phyloP scores from a whole-genome alignment of 2,888 invertebrate species.

The Patella caerulea region DNA sequence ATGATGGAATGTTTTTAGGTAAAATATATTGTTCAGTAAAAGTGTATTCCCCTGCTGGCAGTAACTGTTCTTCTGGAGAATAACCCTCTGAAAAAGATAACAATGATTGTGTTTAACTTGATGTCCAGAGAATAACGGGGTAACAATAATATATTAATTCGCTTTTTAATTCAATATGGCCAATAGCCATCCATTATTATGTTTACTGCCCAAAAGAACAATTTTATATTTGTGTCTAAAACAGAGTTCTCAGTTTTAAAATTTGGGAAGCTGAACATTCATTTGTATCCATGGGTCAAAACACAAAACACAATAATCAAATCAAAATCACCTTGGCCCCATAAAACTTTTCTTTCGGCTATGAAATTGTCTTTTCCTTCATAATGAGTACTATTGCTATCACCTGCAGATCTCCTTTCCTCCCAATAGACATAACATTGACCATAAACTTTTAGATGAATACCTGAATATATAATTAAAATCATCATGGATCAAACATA shows the following conservation, averaged over 20 bases:
- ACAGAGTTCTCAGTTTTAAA: no score
- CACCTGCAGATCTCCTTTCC: neutral
- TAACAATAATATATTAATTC: no score
- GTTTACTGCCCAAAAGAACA: no score
- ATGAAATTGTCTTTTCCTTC: slow-evolving; percentile 7
- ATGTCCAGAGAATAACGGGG: no score
- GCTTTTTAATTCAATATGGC: no score
- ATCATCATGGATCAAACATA: neutral
- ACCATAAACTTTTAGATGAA: slow-evolving; percentile 2
- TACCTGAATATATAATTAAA: neutral
- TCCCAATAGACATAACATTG: slow-evolving; percentile 1
- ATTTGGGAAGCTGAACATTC: no score
- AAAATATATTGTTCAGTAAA: neutral
- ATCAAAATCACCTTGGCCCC: neutral
- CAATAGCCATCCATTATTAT: no score
- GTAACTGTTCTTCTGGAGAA: neutral
- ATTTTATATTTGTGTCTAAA: no score
- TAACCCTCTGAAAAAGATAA: neutral
- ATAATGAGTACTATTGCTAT: neutral
- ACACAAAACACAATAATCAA: no score
- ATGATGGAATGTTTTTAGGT: slow-evolving; percentile 1
- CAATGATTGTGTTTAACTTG: neutral
- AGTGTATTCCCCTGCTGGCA: neutral
- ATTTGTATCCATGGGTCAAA: no score
- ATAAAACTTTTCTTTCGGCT: neutral